phyloP scores from a whole-genome alignment of 1,140 invertebrate genomes.

The Vanessa tameamea region DNA sequence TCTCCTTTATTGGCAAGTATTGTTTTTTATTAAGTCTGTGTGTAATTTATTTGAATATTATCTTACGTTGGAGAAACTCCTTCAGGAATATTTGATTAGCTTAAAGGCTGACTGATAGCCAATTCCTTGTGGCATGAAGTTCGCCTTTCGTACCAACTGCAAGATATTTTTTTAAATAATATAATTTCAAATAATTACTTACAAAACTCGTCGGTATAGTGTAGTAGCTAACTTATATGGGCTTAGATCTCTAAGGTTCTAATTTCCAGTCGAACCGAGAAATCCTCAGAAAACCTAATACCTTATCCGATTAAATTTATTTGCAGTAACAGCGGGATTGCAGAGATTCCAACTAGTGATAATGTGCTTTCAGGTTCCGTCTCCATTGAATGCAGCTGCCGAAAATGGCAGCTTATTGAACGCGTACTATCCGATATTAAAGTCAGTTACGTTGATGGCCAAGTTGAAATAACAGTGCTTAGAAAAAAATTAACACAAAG shows the following conservation, averaged over 20 bases:
- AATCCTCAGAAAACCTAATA: background rate
- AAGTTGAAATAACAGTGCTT: background rate
- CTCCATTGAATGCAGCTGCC: background rate
- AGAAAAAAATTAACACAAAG: too few relatives aligned
- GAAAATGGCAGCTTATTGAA: background rate
- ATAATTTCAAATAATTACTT: too few relatives aligned
- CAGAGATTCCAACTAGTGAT: conserved; percentile 4
- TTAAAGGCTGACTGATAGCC: too few relatives aligned
- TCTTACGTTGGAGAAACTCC: too few relatives aligned
- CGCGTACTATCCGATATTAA: conserved; percentile 1
- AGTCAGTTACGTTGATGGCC: background rate
- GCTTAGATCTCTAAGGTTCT: background rate
- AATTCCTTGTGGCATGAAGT: too few relatives aligned
- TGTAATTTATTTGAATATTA: too few relatives aligned
- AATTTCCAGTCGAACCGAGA: background rate
- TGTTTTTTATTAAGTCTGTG: too few relatives aligned
- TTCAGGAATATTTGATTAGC: too few relatives aligned
- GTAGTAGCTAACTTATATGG: background rate
- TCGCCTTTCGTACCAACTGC: too few relatives aligned
- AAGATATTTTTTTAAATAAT: too few relatives aligned
- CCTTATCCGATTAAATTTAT: conserved; percentile 1
- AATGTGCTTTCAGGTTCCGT: background rate
- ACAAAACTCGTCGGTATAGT: too few relatives aligned
- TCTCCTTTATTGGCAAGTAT: too few relatives aligned
- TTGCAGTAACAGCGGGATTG: background rate